These are phyloP conservation scores for Ibidorhyncha struthersii DNA, from an alignment of 2,113 vertebrate species.

Conservation along the genomic window DNA sequence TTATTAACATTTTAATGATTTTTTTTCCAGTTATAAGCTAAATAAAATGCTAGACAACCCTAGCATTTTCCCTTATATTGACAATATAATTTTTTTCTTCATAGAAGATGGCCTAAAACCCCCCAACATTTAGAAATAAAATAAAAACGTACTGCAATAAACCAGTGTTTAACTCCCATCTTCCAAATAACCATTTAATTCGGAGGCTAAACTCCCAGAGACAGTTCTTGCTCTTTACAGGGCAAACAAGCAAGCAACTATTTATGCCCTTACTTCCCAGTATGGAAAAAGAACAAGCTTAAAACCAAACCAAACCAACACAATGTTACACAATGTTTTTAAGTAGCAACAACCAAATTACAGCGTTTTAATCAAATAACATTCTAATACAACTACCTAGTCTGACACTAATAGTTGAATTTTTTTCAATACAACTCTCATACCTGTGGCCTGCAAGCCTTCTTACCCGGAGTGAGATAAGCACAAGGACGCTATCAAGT, in stretches of 20 bases:
- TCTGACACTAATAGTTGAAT: neutral
- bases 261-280: neutral
- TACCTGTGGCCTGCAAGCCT: neutral
- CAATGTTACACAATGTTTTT: neutral
- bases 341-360: neutral
- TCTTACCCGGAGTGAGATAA: neutral
- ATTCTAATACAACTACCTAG: neutral
- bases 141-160: neutral
- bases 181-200: neutral
- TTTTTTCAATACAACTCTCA: neutral
- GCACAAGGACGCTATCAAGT: neutral
- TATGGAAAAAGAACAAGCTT: neutral
- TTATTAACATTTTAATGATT: neutral
- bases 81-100: neutral
- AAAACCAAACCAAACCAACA: neutral
- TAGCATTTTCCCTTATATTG: neutral
- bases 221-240: neutral
- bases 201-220: neutral
- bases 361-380: neutral
- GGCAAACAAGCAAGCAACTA: neutral
- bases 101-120: fast-evolving
- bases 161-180: neutral
- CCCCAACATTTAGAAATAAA: neutral
- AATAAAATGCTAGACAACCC: neutral
- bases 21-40: neutral